Conservation (phyloP, 2,797 vertebrate genomes). For the Rhodeus uyekii region DNA sequence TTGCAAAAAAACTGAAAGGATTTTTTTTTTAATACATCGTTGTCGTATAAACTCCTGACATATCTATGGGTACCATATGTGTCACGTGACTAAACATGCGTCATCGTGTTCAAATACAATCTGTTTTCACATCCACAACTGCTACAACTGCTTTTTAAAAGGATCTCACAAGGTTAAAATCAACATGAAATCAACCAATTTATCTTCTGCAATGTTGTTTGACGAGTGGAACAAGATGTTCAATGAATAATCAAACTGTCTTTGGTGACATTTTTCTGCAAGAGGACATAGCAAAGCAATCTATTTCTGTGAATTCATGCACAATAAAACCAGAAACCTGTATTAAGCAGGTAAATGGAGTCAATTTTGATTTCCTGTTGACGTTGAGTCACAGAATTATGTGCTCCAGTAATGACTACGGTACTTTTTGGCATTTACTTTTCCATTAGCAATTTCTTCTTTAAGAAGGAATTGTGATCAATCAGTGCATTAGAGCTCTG, state of each 20-base stretch:
- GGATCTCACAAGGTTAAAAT: not conserved
- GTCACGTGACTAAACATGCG: not conserved
- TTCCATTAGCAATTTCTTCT: not conserved
- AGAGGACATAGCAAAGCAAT: not conserved
- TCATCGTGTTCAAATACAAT: not conserved
- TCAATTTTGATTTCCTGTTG: not conserved
- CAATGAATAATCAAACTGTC: not conserved
- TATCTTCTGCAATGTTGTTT: not conserved
- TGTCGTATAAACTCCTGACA: no score
- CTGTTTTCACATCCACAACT: not conserved
- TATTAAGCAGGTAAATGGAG: not conserved
- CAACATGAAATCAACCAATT: not conserved
- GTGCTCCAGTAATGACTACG: not conserved
- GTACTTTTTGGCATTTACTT: not conserved
- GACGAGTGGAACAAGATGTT: not conserved
- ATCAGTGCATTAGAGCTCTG: not conserved
- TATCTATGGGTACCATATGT: not conserved
- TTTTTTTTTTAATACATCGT: no score
- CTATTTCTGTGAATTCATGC: not conserved
- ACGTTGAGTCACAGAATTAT: not conserved
- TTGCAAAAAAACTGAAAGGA: no score
- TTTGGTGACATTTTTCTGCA: not conserved
- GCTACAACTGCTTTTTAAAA: not conserved
- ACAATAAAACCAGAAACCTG: not conserved
- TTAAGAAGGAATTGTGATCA: not conserved